Percentiles rank a stretch among this genome's conserved stretches.
phyloP scores from a whole-genome alignment of 2,888 invertebrate species.

The Ophioninae sp. region DNA sequence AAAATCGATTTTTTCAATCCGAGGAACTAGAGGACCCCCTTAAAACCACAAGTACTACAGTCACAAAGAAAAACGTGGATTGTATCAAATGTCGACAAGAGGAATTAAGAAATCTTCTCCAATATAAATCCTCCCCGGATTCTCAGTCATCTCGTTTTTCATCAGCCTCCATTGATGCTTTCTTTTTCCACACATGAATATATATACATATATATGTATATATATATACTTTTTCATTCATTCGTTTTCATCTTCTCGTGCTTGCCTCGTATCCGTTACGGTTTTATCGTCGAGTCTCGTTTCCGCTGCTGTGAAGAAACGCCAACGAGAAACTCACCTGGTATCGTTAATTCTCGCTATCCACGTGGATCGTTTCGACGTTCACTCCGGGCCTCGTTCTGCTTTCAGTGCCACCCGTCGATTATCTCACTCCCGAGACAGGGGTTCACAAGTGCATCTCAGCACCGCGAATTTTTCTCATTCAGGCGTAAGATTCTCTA shows the following conservation, averaged over 20 bases:
- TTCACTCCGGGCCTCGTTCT: conserved; percentile 25
- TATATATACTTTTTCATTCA: neutral
- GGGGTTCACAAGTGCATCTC: neutral
- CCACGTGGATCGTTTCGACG: conserved; percentile 46
- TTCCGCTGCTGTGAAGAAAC: conserved; percentile 73
- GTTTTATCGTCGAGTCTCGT: conserved; percentile 60
- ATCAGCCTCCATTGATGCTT: conserved; percentile 56
- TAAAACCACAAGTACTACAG: no score
- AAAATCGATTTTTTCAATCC: no score
- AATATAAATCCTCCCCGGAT: neutral
- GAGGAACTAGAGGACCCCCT: no score
- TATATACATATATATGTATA: conserved; percentile 20
- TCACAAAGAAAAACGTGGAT: conserved; percentile 7
- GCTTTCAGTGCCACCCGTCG: conserved; percentile 4
- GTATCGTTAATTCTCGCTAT: conserved; percentile 35
- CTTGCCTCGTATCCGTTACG: conserved; percentile 41
- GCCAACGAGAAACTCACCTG: conserved; percentile 54
- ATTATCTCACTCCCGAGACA: neutral
- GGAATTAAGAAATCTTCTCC: neutral
- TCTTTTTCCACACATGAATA: neutral
- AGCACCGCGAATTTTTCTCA: conserved; percentile 7
- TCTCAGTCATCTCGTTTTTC: conserved; percentile 22
- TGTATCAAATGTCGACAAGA: conserved; percentile 12
- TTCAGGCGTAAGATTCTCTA: conserved; percentile 15
- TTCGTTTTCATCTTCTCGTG: conserved; percentile 57